A percentile compares a stretch with the other conserved stretches of the same genome.
Evolutionary conservation across 2,797 vertebrate genomes (phyloP).

Genomic region (Zalophus californianus): DNA sequence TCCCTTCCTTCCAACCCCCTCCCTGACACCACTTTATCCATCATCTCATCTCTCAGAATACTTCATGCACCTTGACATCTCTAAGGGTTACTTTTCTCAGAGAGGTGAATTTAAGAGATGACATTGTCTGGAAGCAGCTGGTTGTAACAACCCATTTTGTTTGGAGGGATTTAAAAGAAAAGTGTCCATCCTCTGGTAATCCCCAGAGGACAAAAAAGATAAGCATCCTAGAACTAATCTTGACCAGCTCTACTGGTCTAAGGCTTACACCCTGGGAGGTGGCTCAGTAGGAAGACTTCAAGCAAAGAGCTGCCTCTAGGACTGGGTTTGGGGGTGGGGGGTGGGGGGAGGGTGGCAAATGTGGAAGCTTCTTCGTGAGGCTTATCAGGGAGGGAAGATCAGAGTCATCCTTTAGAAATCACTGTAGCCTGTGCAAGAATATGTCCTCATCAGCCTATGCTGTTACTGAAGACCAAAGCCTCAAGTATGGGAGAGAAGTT

Average conservation of each 20-base stretch:
- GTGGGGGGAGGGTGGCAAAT: fast-evolving
- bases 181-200: neutral
- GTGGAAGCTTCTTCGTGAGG: neutral
- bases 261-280: neutral
- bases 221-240: neutral
- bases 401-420: neutral
- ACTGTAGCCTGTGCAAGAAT: neutral
- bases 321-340: neutral
- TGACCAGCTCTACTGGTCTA: neutral
- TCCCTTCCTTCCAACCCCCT: neutral
- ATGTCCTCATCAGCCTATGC: fast-evolving
- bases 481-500: neutral
- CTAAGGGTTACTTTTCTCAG: neutral
- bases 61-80: neutral
- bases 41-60: neutral
- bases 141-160: neutral
- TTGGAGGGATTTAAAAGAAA: neutral
- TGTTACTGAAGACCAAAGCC: neutral
- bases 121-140: neutral
- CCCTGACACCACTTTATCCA: neutral
- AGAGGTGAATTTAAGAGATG: neutral
- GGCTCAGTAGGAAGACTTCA: fast-evolving
- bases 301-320: neutral
- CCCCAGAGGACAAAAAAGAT: no score
- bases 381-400: fast-evolving